Evolutionary conservation across 2,113 vertebrate genomes (phyloP).

Genomic region (Grallaria varia): DNA sequence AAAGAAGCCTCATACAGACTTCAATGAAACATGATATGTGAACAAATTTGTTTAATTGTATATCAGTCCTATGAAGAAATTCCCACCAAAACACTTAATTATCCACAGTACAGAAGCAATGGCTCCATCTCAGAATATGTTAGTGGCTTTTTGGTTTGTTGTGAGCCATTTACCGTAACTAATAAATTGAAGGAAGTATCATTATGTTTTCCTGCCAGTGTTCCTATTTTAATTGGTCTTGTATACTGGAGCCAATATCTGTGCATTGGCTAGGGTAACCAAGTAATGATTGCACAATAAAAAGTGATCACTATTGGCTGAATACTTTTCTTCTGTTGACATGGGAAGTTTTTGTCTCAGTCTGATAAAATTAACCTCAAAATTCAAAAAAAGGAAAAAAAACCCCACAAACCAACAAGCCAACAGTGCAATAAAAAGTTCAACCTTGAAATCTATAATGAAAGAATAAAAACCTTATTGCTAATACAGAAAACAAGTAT

Average conservation of each 20-base stretch:
- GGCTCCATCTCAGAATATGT: conserved; percentile 59
- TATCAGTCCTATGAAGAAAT: conserved; percentile 72
- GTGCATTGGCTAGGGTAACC: conserved; percentile 59
- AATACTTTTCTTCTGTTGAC: background rate
- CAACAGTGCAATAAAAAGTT: background rate
- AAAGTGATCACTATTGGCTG: conserved; percentile 8
- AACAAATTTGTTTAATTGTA: conserved; percentile 80
- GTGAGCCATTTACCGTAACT: conserved; percentile 69
- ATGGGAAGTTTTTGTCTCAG: background rate
- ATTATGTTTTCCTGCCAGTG: conserved; percentile 72
- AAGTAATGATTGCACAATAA: conserved; percentile 37
- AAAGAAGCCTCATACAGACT: conserved; percentile 65
- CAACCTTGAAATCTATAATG: background rate
- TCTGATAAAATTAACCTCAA: background rate
- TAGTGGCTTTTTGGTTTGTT: conserved; percentile 69
- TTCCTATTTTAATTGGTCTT: conserved; percentile 76
- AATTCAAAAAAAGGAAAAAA: background rate
- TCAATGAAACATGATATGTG: conserved; percentile 74
- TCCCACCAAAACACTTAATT: conserved; percentile 79
- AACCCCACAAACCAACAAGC: background rate
- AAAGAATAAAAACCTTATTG: background rate
- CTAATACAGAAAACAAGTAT: background rate
- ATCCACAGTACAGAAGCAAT: conserved; percentile 69
- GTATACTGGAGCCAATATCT: conserved; percentile 67
- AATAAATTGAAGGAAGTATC: conserved; percentile 76